Base-by-base conservation (phyloP, 2,113 vertebrate genomes). In the Lucifuga dentata region DNA sequence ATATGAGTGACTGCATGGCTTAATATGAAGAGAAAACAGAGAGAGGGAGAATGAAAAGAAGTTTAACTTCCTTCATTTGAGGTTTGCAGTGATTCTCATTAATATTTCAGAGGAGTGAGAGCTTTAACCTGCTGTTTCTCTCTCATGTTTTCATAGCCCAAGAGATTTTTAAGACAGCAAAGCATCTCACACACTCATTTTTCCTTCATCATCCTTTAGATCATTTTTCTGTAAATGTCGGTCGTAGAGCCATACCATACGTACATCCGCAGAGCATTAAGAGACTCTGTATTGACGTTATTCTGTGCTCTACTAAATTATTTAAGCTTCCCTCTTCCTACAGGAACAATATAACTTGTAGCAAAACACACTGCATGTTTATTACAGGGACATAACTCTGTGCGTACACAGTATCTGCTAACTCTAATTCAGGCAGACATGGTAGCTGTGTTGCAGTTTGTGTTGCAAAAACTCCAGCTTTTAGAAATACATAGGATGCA, bases 31-130 rank as follows among this genome's bases (percentile, higher is more conserved):
- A 21, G 2, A 20, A 26, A 46, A 39, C n/a, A n/a, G n/a, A n/a
- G n/a, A n/a, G n/a, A n/a, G n/a, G n/a, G n/a, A n/a, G n/a, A 40
- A 16, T 2, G 12, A 24, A 16, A 33, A 39, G 32, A 17, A 15
- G 29, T 49, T 59, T 29, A n/a, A 26, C 13, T 59, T 60, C 32
- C 8, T 40, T 8, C 23, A 12, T 59, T 29, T 11, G 5, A 21
- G 16, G 43, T 55, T 66, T 44, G 29, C 16, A 12, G 41, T 16
- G 8, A 8, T 20, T 44, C 39, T 66, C 53, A 46, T 77, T 39
- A 73, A 73, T 82, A 66, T 82, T 74, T 82, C 36, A 66, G 44
- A 45, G 20, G 36, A 38, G 36, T 49, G 46, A 35, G 59, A 45
- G 36, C 1, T 2, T 29, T 48, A 41, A 20, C 45, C 45, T 24